These are phyloP conservation scores for Epinotia ramella DNA, from an alignment of 2,888 invertebrate species.

Conservation along the genomic window DNA sequence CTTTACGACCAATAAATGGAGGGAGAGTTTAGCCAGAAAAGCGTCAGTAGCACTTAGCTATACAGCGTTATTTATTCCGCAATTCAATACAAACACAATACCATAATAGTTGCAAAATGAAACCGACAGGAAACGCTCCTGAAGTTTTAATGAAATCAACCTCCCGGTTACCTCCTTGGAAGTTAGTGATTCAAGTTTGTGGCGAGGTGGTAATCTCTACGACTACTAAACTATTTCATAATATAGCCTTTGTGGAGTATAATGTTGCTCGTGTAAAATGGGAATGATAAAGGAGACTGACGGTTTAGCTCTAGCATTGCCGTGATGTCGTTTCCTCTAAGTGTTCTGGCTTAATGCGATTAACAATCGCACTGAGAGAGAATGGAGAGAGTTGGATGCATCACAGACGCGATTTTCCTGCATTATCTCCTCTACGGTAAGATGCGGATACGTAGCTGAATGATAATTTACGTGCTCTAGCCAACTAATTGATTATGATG, in stretches of 20 bases:
- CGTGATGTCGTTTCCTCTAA: conserved; percentile 41
- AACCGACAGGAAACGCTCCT: conserved; percentile 21
- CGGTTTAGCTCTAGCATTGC: conserved; percentile 10
- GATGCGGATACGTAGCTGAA: not conserved
- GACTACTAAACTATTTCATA: conserved; percentile 27
- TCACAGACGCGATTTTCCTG: conserved; percentile 32
- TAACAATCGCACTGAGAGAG: conserved; percentile 34
- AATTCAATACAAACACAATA: conserved; percentile 7
- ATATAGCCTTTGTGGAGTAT: conserved; percentile 1
- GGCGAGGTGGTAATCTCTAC: conserved; percentile 14
- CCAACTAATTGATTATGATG: not conserved
- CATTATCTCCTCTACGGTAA: conserved; percentile 15
- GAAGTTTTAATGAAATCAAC: conserved; percentile 36
- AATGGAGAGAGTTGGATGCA: conserved; percentile 24
- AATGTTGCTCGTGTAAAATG: conserved; percentile 18
- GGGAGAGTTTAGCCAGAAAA: not conserved
- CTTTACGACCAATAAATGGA: not conserved
- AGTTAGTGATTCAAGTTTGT: conserved; percentile 20
- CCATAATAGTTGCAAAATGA: conserved; percentile 18
- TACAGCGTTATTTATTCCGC: not conserved
- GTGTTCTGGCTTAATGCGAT: conserved; percentile 42
- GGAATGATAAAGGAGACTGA: conserved; percentile 21
- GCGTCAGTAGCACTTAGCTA: not conserved
- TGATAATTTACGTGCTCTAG: conserved; percentile 8
- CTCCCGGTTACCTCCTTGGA: conserved; percentile 26